A percentile compares a stretch with the other conserved stretches of the same genome.
phyloP scores from a whole-genome alignment of 1,140 invertebrate genomes.

The Xylocopa sonorina region DNA sequence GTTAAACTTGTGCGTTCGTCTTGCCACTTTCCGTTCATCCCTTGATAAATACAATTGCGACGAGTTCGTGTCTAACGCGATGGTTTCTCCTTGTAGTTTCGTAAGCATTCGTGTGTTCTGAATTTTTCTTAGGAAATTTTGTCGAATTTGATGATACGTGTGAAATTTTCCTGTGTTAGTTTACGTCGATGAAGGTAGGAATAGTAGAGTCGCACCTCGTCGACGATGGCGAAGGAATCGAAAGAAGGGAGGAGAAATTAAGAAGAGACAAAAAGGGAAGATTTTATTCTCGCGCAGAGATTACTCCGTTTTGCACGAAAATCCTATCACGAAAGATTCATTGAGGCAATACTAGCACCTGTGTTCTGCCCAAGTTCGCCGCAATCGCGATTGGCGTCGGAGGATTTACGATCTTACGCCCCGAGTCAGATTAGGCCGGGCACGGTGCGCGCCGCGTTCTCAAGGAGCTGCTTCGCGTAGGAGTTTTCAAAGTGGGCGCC shows the following conservation, averaged over 20 bases:
- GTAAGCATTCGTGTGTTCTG: too few species aligned
- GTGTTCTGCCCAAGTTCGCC: slow-evolving; percentile 54
- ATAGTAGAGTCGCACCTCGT: too few species aligned
- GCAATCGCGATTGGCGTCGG: slow-evolving; percentile 61
- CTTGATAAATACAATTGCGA: neutral
- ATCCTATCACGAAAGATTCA: slow-evolving; percentile 67
- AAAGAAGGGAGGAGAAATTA: neutral
- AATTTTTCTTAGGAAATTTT: neutral
- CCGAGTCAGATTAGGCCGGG: slow-evolving; percentile 61
- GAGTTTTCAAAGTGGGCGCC: slow-evolving; percentile 52
- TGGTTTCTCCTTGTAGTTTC: neutral
- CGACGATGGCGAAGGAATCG: neutral
- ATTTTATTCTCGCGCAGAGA: slow-evolving; percentile 58
- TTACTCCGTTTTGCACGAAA: slow-evolving; percentile 59
- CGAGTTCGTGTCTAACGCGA: neutral
- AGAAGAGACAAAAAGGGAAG: slow-evolving; percentile 29
- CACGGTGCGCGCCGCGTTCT: slow-evolving; percentile 52
- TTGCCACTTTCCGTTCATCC: neutral
- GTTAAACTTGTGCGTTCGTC: slow-evolving; percentile 74
- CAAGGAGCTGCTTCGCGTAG: slow-evolving; percentile 41
- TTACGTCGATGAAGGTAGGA: too few species aligned
- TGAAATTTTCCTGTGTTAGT: too few species aligned
- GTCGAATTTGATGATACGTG: too few species aligned
- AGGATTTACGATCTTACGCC: slow-evolving; percentile 68
- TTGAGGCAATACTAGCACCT: slow-evolving; percentile 65